Base-by-base conservation (phyloP, 2,797 vertebrate genomes). In the Acanthopagrus latus region DNA sequence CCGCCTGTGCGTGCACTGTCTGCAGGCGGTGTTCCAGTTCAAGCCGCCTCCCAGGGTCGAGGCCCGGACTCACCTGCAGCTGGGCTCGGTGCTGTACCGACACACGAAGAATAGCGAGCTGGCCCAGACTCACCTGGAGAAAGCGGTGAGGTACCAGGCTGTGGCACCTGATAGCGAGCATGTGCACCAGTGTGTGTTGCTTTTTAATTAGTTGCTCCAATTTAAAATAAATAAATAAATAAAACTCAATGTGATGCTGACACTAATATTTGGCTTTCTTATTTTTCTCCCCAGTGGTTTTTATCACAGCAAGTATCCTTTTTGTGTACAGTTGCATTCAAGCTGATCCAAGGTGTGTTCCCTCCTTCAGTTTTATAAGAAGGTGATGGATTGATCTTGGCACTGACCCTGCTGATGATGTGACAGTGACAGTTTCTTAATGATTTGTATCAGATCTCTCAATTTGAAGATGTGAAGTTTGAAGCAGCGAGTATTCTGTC, bases 391-490 rank as follows among this genome's bases (percentile, higher is more conserved):
- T 14, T 46, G 33, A 21, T 46, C 3, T 48, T 59, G 20, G 5
- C 21, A 13, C 14, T 27, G 17, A 18, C 1, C 1, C 12, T 27
- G 17, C 25, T 55, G 10, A 50, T 62, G 3, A 67, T 21, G 10
- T 14, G 10, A 13, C 8, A 52, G 10, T 54, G 18, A 44, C 57
- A 41, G 21, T 55, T 44, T 60, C 96, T 96, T 96, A 90, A 96
- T 93, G 5, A 21, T 52, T 48, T 33, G 60, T 74, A 60, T 51
- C 84, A 97, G 97, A 95, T 97, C 58, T 93, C 96, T 0, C 97
- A 97, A 85, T 98, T 98, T 89, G 97, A 98, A 91, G 97, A 98
- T 90, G 97, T 98, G 20, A 97, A 98, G 86, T 98, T 98, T 76
- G 97, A 98, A 92, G 97, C 97, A 13, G 97, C 97, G n/a, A 98